These are phyloP conservation scores for Papilio aristodemus DNA, from an alignment of 1,140 invertebrate genomes.

Conservation along the genomic window DNA sequence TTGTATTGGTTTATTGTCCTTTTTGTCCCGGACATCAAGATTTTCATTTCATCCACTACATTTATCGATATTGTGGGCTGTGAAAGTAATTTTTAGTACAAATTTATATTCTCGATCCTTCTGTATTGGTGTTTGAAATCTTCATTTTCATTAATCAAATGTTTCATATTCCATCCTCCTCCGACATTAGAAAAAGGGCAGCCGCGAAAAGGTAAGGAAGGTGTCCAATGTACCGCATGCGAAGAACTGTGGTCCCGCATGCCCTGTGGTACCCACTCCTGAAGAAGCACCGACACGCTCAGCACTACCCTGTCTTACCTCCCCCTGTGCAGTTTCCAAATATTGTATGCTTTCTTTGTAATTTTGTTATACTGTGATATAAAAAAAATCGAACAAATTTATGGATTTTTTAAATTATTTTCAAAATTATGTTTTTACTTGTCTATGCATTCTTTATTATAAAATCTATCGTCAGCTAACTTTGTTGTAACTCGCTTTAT, in stretches of 20 bases:
- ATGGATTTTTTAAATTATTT: neutral
- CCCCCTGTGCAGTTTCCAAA: constrained; percentile 15
- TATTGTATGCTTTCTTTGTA: constrained; percentile 23
- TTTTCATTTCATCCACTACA: neutral
- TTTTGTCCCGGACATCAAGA: neutral
- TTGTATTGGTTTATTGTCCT: neutral
- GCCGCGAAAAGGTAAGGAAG: constrained; percentile 88
- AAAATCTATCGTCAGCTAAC: neutral
- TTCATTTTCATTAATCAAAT: constrained; percentile 76
- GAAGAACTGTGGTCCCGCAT: constrained; percentile 68
- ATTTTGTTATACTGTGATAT: neutral
- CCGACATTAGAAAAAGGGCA: constrained; percentile 88
- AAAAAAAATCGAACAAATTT: neutral
- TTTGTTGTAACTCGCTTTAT: neutral
- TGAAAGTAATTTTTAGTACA: neutral
- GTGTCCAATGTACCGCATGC: constrained; percentile 67
- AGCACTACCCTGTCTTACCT: constrained; percentile 33
- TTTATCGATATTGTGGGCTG: neutral
- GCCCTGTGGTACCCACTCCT: constrained; percentile 57
- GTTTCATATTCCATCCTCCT: constrained; percentile 77
- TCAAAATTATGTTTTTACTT: neutral
- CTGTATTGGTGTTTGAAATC: constrained; percentile 51
- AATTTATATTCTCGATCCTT: constrained; percentile 37
- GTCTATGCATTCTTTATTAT: neutral
- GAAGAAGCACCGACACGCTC: constrained; percentile 17